These are phyloP conservation scores for Stegastes partitus DNA, from an alignment of 2,113 vertebrate genomes.

Conservation along the genomic window DNA sequence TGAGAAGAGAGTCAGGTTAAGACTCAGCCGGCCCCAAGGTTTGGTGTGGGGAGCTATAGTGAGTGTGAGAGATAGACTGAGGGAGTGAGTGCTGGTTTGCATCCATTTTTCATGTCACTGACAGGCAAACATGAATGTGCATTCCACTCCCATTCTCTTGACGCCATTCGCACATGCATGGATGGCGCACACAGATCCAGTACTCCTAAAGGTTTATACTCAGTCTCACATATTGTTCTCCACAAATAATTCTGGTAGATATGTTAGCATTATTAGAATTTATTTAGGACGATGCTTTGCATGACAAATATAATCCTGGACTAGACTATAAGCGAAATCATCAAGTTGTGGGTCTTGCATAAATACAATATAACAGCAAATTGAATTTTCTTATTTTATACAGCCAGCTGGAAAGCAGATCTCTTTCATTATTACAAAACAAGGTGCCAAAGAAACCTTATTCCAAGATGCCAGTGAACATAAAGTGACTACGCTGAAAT, in stretches of 20 bases:
- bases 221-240: background rate
- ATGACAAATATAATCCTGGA: background rate
- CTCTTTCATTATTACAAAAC: slow-evolving; percentile 6
- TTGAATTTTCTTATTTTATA: slow-evolving; percentile 4
- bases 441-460: slow-evolving; percentile 1
- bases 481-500: slow-evolving; percentile 13
- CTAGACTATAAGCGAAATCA: background rate
- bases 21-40: slow-evolving; percentile 16
- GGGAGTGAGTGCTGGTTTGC: slow-evolving; percentile 38
- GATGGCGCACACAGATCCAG: background rate
- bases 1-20: slow-evolving; percentile 33
- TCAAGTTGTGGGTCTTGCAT: background rate
- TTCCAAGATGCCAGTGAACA: slow-evolving; percentile 26
- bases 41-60: slow-evolving; percentile 2
- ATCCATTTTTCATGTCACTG: slow-evolving; percentile 64
- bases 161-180: background rate
- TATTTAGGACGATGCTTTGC: too few relatives aligned
- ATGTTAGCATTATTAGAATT: too few relatives aligned
- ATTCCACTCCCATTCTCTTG: background rate
- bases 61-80: slow-evolving; percentile 28
- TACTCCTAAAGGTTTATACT: background rate
- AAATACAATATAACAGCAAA: background rate
- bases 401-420: slow-evolving; percentile 21
- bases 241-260: background rate
- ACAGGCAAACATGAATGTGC: slow-evolving; percentile 27